These are phyloP conservation scores for Cepaea nemoralis DNA, from an alignment of 1,140 invertebrate genomes.

Conservation along the genomic window DNA sequence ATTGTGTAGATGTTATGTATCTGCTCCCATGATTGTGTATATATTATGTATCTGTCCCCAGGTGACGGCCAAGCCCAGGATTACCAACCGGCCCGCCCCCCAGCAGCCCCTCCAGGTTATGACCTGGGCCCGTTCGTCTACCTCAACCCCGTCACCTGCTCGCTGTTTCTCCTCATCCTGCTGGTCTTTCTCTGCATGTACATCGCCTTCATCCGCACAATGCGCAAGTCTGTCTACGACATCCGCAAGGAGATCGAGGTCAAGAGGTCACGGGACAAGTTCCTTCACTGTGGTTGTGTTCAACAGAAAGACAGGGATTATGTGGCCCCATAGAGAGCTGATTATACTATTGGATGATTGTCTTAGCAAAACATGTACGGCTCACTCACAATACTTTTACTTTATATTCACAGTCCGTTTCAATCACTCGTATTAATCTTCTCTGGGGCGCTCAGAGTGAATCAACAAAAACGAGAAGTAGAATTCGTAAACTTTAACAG, in stretches of 20 bases:
- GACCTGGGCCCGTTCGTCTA: background rate
- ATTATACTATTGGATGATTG: too few relatives aligned
- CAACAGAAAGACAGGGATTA: background rate
- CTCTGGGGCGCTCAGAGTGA: too few relatives aligned
- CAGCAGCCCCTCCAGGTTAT: background rate
- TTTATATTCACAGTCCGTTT: too few relatives aligned
- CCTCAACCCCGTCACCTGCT: constrained; percentile 6
- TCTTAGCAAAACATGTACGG: too few relatives aligned
- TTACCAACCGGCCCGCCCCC: background rate
- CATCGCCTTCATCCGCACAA: constrained; percentile 1
- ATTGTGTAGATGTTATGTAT: too few relatives aligned
- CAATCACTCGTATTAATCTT: too few relatives aligned
- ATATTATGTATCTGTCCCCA: background rate
- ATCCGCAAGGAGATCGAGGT: constrained; percentile 15
- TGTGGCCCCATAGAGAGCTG: background rate
- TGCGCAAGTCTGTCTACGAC: constrained; percentile 19
- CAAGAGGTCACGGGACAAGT: constrained; percentile 5
- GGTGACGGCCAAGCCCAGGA: background rate
- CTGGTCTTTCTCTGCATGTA: background rate
- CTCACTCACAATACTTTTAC: too few relatives aligned
- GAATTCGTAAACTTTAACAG: too few relatives aligned
- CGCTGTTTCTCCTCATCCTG: background rate
- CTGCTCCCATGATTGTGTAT: too few relatives aligned
- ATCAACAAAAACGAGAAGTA: too few relatives aligned
- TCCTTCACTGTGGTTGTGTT: background rate